Conservation (phyloP, 1,140 invertebrate genomes). For the Vanessa atalanta region DNA sequence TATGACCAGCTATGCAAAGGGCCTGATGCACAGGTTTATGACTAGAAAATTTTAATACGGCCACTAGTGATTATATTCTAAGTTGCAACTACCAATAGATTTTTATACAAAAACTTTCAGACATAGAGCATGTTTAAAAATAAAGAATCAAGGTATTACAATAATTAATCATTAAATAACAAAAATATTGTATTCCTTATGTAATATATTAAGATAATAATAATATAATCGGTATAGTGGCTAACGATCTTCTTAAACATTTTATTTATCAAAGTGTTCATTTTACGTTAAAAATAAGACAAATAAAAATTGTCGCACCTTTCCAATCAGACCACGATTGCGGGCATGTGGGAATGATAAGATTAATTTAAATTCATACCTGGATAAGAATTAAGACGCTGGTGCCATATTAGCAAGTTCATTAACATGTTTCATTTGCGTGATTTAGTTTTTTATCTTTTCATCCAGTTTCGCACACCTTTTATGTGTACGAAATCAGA, state of each 20-base stretch:
- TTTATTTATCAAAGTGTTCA: background rate
- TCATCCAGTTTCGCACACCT: conserved; percentile 1
- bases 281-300: conserved; percentile 23
- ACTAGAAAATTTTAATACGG: conserved; percentile 14
- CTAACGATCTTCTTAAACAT: background rate
- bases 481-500: conserved; percentile 11
- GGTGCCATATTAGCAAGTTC: conserved; percentile 34
- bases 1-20: conserved; percentile 31
- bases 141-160: too few relatives aligned
- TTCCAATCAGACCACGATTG: conserved; percentile 40
- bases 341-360: conserved; percentile 36
- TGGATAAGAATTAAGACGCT: conserved; percentile 27
- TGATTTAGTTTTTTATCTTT: conserved; percentile 8
- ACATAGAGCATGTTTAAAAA: too few relatives aligned
- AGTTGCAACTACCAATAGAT: background rate
- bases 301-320: conserved; percentile 34
- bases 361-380: conserved; percentile 39
- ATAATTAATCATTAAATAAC: too few relatives aligned
- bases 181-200: too few relatives aligned
- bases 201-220: too few relatives aligned
- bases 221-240: background rate
- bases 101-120: background rate
- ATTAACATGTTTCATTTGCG: conserved; percentile 28
- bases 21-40: conserved; percentile 29
- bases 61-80: background rate